Percentiles rank a stretch among this genome's conserved stretches.
These are phyloP conservation scores for Artibeus jamaicensis DNA, from an alignment of 2,797 vertebrate genomes.

Conservation along the genomic window DNA sequence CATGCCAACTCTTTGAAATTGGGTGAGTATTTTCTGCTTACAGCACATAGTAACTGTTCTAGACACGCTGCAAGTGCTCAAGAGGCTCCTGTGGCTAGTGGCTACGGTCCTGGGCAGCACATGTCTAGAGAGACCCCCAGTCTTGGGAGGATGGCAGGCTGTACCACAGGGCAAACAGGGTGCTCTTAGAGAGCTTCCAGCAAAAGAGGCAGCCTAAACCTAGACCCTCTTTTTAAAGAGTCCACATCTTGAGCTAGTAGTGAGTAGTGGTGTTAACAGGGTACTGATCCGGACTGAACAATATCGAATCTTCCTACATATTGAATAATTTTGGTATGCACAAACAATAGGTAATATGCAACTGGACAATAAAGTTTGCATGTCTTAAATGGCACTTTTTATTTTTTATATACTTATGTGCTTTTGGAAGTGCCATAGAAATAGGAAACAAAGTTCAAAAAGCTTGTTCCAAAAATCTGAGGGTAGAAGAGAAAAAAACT, in stretches of 20 bases:
- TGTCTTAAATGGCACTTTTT: neutral
- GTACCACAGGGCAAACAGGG: neutral
- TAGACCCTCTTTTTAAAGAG: neutral
- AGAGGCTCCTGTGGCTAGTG: too few species aligned
- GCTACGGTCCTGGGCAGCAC: too few species aligned
- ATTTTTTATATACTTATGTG: neutral
- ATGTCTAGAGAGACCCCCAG: neutral
- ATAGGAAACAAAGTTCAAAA: conserved; percentile 16
- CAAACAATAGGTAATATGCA: neutral
- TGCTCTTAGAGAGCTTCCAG: neutral
- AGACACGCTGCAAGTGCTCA: neutral
- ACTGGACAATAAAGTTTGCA: neutral
- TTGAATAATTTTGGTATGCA: neutral
- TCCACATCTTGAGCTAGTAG: neutral
- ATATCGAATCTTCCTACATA: neutral
- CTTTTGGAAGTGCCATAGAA: neutral
- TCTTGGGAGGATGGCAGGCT: neutral
- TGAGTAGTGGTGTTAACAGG: neutral
- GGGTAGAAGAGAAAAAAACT: neutral
- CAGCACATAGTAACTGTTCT: neutral
- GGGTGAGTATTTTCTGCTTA: neutral
- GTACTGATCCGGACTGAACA: neutral
- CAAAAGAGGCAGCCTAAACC: neutral
- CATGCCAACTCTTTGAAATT: neutral
- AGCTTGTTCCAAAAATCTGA: neutral